phyloP scores from a whole-genome alignment of 2,113 vertebrate species.

The Dasyprocta punctata region DNA sequence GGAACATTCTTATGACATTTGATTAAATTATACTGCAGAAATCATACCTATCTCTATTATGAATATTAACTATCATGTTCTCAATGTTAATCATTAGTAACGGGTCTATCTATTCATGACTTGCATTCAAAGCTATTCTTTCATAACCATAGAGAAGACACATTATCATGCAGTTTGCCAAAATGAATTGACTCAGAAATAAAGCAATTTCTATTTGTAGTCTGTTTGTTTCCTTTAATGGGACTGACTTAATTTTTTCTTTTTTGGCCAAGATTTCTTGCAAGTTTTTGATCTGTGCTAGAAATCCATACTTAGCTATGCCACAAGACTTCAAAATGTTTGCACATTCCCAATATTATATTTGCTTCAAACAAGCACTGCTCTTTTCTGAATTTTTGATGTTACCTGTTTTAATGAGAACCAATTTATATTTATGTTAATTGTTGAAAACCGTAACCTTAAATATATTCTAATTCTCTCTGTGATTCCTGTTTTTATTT shows the following conservation, averaged over 20 bases:
- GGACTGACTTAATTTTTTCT: conserved; percentile 49
- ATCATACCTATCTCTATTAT: conserved; percentile 50
- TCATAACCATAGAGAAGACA: conserved; percentile 5
- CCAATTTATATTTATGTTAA: conserved; percentile 33
- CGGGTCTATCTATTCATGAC: conserved; percentile 51
- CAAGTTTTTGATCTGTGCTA: conserved; percentile 47
- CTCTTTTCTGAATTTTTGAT: conserved; percentile 37
- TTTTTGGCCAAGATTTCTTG: conserved; percentile 61
- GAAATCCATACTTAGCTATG: conserved; percentile 49
- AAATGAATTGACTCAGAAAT: conserved; percentile 66
- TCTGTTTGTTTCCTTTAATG: conserved; percentile 69
- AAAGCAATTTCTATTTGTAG: conserved; percentile 71
- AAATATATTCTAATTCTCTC: neutral
- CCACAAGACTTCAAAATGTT: conserved; percentile 67
- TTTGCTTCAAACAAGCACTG: neutral
- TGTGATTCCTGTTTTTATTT: conserved; percentile 52
- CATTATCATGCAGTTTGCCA: conserved; percentile 50
- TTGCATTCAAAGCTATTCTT: conserved; percentile 52
- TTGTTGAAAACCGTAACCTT: conserved; percentile 54
- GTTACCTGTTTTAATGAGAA: conserved; percentile 61
- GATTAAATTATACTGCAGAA: conserved; percentile 72
- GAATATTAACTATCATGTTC: conserved; percentile 64
- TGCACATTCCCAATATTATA: conserved; percentile 20
- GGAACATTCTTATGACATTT: conserved; percentile 52
- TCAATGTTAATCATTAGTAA: conserved; percentile 72